Conservation (phyloP, 2,888 invertebrate genomes). For the Agrochola litura region DNA sequence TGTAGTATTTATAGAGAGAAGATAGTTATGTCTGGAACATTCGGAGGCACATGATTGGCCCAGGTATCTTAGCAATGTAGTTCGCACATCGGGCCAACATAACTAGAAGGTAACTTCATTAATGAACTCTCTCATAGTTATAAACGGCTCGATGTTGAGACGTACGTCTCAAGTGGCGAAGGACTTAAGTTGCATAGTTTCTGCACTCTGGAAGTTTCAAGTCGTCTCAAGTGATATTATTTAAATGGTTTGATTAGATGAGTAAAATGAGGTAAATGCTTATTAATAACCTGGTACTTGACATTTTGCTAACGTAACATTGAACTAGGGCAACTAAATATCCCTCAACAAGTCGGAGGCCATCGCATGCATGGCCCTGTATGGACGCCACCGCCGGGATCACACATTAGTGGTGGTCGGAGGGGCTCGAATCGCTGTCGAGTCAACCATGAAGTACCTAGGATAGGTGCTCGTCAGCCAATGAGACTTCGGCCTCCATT, state of each 20-base stretch:
- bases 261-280: not conserved
- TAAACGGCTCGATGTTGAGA: not conserved
- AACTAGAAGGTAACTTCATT: not conserved
- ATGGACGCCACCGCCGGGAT: no score
- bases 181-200: conserved; percentile 34
- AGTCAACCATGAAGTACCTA: no score
- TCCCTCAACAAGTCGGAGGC: no score
- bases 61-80: not conserved
- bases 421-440: no score
- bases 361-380: no score
- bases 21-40: conserved; percentile 10
- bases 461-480: no score
- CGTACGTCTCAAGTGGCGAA: not conserved
- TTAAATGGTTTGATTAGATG: not conserved
- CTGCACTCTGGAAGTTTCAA: conserved; percentile 7
- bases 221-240: not conserved
- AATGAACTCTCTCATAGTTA: not conserved
- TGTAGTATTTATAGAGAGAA: conserved; percentile 4
- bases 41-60: not conserved
- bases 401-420: no score
- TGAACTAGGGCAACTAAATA: not conserved
- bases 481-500: no score
- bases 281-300: conserved; percentile 1
- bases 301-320: not conserved
- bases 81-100: not conserved